These are phyloP conservation scores for Meloidogyne chitwoodi DNA, from an alignment of 1,140 invertebrate genomes.

Conservation along the genomic window DNA sequence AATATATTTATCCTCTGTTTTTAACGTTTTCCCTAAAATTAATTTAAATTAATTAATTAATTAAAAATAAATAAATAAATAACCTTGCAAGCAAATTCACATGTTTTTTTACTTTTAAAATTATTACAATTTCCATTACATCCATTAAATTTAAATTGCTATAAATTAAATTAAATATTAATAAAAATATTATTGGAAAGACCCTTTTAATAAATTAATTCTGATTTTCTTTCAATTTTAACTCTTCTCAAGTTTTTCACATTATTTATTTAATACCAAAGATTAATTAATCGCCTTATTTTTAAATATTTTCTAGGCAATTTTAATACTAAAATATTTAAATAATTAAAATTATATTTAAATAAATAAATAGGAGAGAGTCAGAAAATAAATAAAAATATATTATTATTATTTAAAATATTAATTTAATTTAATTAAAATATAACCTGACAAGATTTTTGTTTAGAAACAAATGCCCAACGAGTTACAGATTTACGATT, in stretches of 20 bases:
- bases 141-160: neutral
- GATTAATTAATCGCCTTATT: too few relatives aligned
- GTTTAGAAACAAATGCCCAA: neutral
- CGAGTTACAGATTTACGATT: neutral
- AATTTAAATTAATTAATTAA: constrained; percentile 4
- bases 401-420: too few relatives aligned
- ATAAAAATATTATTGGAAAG: neutral
- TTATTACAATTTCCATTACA: neutral
- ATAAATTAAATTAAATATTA: neutral
- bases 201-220: neutral
- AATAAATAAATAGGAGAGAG: neutral
- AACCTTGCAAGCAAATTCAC: neutral
- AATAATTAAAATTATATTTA: too few relatives aligned
- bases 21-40: neutral
- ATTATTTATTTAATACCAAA: too few relatives aligned
- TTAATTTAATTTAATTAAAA: neutral
- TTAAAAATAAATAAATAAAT: neutral
- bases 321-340: too few relatives aligned
- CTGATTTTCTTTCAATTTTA: neutral
- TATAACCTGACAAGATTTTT: neutral
- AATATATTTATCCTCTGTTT: too few relatives aligned
- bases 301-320: too few relatives aligned
- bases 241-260: too few relatives aligned
- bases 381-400: neutral
- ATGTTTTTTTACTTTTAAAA: neutral